phyloP scores from a whole-genome alignment of 2,113 vertebrate species.

The Lutjanus erythropterus region DNA sequence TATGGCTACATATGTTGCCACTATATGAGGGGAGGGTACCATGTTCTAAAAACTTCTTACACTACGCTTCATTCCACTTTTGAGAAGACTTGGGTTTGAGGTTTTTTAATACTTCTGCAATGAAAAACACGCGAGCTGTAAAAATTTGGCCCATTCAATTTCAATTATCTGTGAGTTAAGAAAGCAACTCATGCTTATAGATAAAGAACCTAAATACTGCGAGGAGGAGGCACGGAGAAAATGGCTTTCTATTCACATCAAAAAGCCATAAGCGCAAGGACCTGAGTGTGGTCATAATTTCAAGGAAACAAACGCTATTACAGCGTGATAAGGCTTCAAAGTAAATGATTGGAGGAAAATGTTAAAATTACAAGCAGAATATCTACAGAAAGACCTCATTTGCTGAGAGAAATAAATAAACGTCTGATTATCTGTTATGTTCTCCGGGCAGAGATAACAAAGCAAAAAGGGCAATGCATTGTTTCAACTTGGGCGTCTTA shows the following conservation, averaged over 20 bases:
- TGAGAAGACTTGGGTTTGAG: constrained; percentile 77
- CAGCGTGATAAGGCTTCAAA: constrained; percentile 58
- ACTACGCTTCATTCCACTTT: constrained; percentile 45
- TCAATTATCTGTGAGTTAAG: constrained; percentile 45
- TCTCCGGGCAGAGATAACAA: constrained; percentile 2
- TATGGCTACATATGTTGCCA: constrained; percentile 79
- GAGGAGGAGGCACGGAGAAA: constrained; percentile 27
- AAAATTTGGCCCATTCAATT: constrained; percentile 51
- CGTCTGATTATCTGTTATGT: constrained; percentile 35
- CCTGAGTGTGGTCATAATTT: constrained; percentile 57
- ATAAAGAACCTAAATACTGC: constrained; percentile 58
- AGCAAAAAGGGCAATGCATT: constrained; percentile 37
- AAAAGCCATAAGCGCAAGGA: constrained; percentile 40
- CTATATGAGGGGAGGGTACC: constrained; percentile 78
- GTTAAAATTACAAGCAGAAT: constrained; percentile 24
- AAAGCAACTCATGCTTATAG: constrained; percentile 38
- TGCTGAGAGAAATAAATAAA: constrained; percentile 39
- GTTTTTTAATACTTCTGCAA: neutral
- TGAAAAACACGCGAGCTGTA: constrained; percentile 17
- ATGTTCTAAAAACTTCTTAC: constrained; percentile 39
- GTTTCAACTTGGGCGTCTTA: constrained; percentile 47
- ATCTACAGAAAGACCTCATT: constrained; percentile 24
- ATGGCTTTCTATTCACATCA: constrained; percentile 60
- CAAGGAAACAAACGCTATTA: constrained; percentile 53
- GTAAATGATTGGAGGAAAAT: constrained; percentile 36